These are phyloP conservation scores for Sturnira hondurensis DNA, from an alignment of 2,113 vertebrate genomes.

Conservation along the genomic window DNA sequence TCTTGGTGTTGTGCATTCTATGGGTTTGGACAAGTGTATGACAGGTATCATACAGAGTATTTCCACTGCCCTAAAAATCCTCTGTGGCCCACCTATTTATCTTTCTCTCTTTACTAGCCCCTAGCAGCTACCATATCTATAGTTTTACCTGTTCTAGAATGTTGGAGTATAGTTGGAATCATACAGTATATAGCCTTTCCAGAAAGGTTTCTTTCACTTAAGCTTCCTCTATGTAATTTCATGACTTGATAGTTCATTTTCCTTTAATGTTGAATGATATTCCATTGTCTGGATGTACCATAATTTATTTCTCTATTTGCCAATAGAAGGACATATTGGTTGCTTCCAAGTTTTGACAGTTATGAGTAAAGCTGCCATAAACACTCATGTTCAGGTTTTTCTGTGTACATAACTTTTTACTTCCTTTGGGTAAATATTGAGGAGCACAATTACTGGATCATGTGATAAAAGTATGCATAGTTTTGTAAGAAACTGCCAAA, in stretches of 20 bases:
- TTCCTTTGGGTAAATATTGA: not conserved
- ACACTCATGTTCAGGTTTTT: not conserved
- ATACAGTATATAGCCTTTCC: not conserved
- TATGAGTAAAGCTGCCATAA: not conserved
- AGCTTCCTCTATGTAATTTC: not conserved
- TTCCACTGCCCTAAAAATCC: not conserved
- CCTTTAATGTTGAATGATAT: not conserved
- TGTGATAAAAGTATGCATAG: not conserved
- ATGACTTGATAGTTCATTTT: not conserved
- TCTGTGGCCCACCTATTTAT: not conserved
- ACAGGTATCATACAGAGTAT: not conserved
- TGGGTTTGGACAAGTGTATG: not conserved
- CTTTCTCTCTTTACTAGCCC: not conserved
- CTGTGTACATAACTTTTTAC: not conserved
- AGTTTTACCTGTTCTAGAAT: not conserved
- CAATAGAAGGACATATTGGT: not conserved
- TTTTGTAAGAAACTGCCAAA: not conserved
- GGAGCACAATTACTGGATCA: not conserved
- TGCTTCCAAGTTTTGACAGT: not conserved
- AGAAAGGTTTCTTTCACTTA: not conserved
- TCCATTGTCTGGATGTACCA: not conserved
- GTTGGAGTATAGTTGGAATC: not conserved
- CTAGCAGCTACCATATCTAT: not conserved
- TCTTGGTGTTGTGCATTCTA: not conserved
- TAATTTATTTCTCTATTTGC: not conserved